Percentiles rank a stretch among this genome's conserved stretches.
Conservation (phyloP, 2,797 vertebrate species). For the Tachyglossus aculeatus region DNA sequence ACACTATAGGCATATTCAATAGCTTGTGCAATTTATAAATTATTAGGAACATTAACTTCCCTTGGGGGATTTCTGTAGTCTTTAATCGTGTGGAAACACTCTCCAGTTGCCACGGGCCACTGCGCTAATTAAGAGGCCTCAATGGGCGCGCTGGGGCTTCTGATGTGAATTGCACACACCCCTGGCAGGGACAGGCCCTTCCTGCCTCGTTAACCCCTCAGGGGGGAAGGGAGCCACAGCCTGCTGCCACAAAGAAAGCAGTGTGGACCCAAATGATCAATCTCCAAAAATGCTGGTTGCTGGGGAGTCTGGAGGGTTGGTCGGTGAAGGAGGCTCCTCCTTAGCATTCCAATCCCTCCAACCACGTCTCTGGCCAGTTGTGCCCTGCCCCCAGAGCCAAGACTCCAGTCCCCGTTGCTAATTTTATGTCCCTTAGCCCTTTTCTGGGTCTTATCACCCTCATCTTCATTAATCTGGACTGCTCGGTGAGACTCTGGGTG, state of each 20-base stretch:
- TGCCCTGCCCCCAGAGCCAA: no score
- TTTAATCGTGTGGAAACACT: conserved; percentile 42
- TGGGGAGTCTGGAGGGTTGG: no score
- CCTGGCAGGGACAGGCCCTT: not conserved
- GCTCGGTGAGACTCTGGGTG: conserved; percentile 32
- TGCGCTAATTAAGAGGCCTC: conserved; percentile 45
- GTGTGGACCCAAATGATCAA: no score
- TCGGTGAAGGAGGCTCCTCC: no score
- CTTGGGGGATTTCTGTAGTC: conserved; percentile 40
- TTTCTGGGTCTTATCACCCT: conserved; percentile 33
- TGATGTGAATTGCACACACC: not conserved
- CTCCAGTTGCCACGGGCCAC: conserved; percentile 44
- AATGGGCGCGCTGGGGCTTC: conserved; percentile 6
- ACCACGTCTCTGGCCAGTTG: no score
- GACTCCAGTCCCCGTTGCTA: conserved; percentile 28
- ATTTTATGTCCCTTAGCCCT: conserved; percentile 36
- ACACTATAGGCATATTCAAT: conserved; percentile 35
- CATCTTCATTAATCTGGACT: conserved; percentile 33
- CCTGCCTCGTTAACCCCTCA: not conserved
- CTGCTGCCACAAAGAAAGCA: no score
- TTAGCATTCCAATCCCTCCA: no score
- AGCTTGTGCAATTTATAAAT: conserved; percentile 49
- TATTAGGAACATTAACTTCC: conserved; percentile 53
- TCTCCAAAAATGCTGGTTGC: no score
- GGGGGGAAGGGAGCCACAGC: not conserved